A percentile compares a stretch with the other conserved stretches of the same genome.
Conservation (phyloP, 2,888 invertebrate species). For the Diogma glabrata region DNA sequence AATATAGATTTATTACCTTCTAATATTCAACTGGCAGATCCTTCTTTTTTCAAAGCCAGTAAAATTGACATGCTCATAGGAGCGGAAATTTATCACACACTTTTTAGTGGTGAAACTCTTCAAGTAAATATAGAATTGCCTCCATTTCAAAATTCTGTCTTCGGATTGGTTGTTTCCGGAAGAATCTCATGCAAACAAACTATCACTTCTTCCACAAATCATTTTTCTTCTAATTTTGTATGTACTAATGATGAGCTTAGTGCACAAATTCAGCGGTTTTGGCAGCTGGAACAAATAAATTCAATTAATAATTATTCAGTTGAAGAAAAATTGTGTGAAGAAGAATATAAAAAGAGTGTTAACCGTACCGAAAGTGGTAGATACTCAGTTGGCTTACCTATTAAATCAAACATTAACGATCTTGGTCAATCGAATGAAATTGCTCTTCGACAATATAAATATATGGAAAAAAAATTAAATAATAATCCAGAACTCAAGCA, state of each 20-base stretch:
- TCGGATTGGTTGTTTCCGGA: no score
- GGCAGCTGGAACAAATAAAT: not conserved
- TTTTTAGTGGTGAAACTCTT: no score
- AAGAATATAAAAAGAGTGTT: not conserved
- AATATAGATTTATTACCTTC: no score
- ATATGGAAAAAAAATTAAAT: no score
- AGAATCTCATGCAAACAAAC: no score
- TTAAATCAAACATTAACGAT: not conserved
- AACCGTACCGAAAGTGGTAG: not conserved
- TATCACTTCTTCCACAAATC: no score
- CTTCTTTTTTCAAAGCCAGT: not conserved
- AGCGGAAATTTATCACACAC: not conserved
- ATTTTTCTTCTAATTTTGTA: no score
- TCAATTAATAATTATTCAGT: not conserved
- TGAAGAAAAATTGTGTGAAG: not conserved
- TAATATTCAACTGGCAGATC: not conserved
- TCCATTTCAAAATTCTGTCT: no score
- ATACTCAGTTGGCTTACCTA: not conserved
- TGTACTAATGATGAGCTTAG: no score
- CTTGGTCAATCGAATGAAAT: not conserved
- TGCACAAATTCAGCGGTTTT: not conserved
- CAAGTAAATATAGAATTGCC: no score
- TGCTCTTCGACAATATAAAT: not conserved
- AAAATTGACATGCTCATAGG: no score
- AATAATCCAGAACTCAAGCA: no score